Conservation (phyloP, 2,888 invertebrate species). For the Diplolepis rosae region DNA sequence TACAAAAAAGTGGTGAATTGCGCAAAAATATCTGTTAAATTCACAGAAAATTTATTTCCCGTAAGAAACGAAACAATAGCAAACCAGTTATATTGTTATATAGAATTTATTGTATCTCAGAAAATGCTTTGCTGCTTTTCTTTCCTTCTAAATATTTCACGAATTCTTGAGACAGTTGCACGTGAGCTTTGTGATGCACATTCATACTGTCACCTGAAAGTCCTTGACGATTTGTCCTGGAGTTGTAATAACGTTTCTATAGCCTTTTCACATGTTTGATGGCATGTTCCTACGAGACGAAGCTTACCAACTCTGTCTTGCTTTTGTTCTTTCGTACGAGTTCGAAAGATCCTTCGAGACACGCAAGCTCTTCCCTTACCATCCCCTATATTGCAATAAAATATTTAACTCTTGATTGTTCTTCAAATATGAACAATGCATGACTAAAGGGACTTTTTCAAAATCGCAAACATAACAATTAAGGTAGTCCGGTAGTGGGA, state of each 20-base stretch:
- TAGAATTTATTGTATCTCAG: no score
- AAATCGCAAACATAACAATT: no score
- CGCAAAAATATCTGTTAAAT: no score
- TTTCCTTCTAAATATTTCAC: no score
- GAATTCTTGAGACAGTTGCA: no score
- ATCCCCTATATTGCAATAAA: constrained; percentile 67
- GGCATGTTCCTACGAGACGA: constrained; percentile 40
- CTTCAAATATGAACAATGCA: constrained; percentile 56
- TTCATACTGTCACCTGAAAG: not conserved
- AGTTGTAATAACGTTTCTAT: constrained; percentile 10
- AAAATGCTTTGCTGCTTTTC: no score
- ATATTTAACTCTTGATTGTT: constrained; percentile 66
- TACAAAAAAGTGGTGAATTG: no score
- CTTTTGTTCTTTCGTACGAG: constrained; percentile 34
- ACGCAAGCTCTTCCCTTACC: constrained; percentile 56
- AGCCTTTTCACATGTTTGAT: constrained; percentile 36
- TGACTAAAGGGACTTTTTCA: constrained; percentile 52
- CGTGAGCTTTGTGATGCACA: not conserved
- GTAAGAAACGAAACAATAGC: no score
- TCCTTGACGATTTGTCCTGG: not conserved
- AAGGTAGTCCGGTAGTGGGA: no score
- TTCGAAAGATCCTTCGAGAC: constrained; percentile 57
- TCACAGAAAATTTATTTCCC: no score
- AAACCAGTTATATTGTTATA: no score
- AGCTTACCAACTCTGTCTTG: constrained; percentile 24